Conservation (phyloP, 2,888 invertebrate genomes). For the Chrysodeixis includens region DNA sequence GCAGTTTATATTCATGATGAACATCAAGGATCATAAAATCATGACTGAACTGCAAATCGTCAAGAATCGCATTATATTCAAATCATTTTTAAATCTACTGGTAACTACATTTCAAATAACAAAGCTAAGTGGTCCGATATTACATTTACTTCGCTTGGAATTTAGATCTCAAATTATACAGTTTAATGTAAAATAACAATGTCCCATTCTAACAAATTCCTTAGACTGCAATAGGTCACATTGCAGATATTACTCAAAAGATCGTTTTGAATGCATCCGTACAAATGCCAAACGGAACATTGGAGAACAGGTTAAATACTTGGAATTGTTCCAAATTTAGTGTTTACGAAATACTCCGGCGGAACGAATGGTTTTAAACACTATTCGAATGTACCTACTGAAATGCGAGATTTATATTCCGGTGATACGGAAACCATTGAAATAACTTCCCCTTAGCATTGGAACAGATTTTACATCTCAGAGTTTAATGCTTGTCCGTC, state of each 20-base stretch:
- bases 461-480: neutral
- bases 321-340: slow-evolving; percentile 52
- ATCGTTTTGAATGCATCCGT: slow-evolving; percentile 38
- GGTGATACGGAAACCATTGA: slow-evolving; percentile 23
- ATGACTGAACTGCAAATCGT: slow-evolving; percentile 39
- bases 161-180: slow-evolving; percentile 28
- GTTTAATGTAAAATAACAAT: slow-evolving; percentile 24
- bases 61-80: slow-evolving; percentile 10
- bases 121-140: slow-evolving; percentile 15
- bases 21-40: slow-evolving; percentile 24
- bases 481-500: neutral
- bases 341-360: slow-evolving; percentile 43
- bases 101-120: slow-evolving; percentile 10
- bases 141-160: slow-evolving; percentile 28
- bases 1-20: slow-evolving; percentile 37
- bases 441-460: slow-evolving; percentile 20
- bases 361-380: slow-evolving; percentile 34
- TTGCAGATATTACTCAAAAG: slow-evolving; percentile 41
- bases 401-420: slow-evolving; percentile 31
- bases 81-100: slow-evolving; percentile 15
- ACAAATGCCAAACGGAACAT: slow-evolving; percentile 41
- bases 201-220: slow-evolving; percentile 38
- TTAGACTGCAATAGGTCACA: slow-evolving; percentile 52
- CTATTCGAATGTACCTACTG: slow-evolving; percentile 28
- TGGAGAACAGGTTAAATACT: slow-evolving; percentile 37